Conservation (phyloP, 1,140 invertebrate species). For the Anoplophora glabripennis region DNA sequence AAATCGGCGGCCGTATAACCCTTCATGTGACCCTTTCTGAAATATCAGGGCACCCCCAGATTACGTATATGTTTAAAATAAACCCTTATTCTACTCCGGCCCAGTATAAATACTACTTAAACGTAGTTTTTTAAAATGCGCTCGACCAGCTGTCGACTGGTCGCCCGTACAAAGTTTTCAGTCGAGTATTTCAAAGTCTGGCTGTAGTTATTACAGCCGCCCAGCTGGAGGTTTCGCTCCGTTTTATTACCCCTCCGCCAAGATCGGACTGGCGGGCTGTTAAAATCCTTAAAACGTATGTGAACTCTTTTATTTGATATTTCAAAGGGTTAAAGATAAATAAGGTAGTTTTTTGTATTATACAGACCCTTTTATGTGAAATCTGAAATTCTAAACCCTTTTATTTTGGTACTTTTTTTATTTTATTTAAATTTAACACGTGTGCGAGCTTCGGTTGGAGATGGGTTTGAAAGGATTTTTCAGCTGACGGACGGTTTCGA, state of each 20-base stretch:
- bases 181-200: not conserved
- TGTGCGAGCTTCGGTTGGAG: no score
- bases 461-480: conserved; percentile 10
- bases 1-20: conserved; percentile 15
- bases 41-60: conserved; percentile 20
- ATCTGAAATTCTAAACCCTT: conserved; percentile 16
- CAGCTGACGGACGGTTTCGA: no score
- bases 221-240: not conserved
- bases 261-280: conserved; percentile 3
- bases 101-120: conserved; percentile 18
- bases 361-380: conserved; percentile 17
- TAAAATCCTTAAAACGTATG: conserved; percentile 20
- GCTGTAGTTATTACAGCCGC: not conserved
- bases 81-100: conserved; percentile 7
- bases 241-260: not conserved
- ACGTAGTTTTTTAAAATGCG: conserved; percentile 15
- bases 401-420: conserved; percentile 16
- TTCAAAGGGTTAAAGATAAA: conserved; percentile 20
- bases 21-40: conserved; percentile 8
- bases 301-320: conserved; percentile 20
- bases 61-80: conserved; percentile 19
- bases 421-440: conserved; percentile 21
- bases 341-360: conserved; percentile 22
- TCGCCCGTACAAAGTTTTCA: conserved; percentile 5
- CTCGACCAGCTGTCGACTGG: not conserved